Percentiles rank a stretch among this genome's conserved stretches.
Evolutionary conservation across 1,140 invertebrate genomes (phyloP).

Genomic region (Drosophila oshimai): DNA sequence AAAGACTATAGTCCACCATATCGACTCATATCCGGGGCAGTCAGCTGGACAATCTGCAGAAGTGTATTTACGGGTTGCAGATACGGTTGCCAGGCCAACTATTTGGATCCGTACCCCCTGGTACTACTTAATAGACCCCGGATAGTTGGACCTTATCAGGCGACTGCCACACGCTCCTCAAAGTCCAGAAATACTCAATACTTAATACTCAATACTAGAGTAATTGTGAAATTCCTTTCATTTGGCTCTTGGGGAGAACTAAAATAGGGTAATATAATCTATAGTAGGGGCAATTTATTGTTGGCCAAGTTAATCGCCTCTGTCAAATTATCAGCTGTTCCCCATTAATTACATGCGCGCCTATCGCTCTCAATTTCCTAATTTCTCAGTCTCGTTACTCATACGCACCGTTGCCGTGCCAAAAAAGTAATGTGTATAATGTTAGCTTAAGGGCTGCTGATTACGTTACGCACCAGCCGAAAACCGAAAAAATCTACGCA

Average conservation of each 20-base stretch:
- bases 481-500: conserved; percentile 34
- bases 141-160: conserved; percentile 21
- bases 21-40: conserved; percentile 21
- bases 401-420: conserved; percentile 52
- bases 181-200: conserved; percentile 14
- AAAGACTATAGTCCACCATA: neutral
- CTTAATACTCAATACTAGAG: too few species aligned
- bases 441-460: neutral
- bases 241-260: neutral
- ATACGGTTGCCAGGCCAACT: conserved; percentile 14
- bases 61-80: neutral
- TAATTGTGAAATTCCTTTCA: conserved; percentile 26
- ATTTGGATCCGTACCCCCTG: neutral
- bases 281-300: neutral
- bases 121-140: neutral
- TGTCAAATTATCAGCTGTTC: conserved; percentile 52
- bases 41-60: conserved; percentile 15
- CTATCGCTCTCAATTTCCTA: conserved; percentile 18
- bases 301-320: conserved; percentile 34
- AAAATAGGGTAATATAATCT: neutral
- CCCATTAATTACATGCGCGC: conserved; percentile 46
- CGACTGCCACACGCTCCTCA: conserved; percentile 4
- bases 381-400: conserved; percentile 49
- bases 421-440: conserved; percentile 11
- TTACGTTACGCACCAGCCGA: conserved; percentile 42